Percentiles rank a stretch among this genome's conserved stretches.
These are phyloP conservation scores for Matsumyia berberina DNA, from an alignment of 2,888 invertebrate genomes.

Conservation along the genomic window DNA sequence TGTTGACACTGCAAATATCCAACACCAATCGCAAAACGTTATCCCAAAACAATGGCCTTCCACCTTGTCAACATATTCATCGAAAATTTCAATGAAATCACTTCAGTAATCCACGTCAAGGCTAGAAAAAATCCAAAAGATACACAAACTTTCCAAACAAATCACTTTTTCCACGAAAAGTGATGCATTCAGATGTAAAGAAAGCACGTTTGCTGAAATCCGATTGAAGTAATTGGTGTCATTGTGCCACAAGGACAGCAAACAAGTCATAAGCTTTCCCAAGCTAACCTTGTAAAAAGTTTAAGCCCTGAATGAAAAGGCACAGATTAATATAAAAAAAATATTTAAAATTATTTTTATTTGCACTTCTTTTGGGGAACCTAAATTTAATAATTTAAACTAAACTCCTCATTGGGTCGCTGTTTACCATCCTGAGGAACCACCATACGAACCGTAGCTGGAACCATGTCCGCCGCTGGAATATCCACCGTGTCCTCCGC, in stretches of 20 bases:
- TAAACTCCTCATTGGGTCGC: background rate
- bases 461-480: slow-evolving; percentile 66
- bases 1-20: background rate
- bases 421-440: slow-evolving; percentile 53
- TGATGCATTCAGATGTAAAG: background rate
- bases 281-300: background rate
- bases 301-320: background rate
- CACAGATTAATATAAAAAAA: slow-evolving; percentile 9
- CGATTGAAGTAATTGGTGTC: slow-evolving; percentile 3
- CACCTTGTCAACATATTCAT: slow-evolving; percentile 28
- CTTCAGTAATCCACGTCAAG: slow-evolving; percentile 12
- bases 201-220: slow-evolving; percentile 13
- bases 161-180: background rate
- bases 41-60: slow-evolving; percentile 9
- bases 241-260: slow-evolving; percentile 1
- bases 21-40: background rate
- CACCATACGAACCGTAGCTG: slow-evolving; percentile 38
- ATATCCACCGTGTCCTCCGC: slow-evolving; percentile 46
- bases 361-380: slow-evolving; percentile 45
- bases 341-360: slow-evolving; percentile 25
- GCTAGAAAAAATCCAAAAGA: background rate
- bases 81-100: slow-evolving; percentile 4
- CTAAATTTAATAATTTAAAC: slow-evolving; percentile 27
- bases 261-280: background rate
- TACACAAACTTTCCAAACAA: background rate